These are phyloP conservation scores for Cephalopterus ornatus DNA, from an alignment of 2,113 vertebrate species.

Conservation along the genomic window DNA sequence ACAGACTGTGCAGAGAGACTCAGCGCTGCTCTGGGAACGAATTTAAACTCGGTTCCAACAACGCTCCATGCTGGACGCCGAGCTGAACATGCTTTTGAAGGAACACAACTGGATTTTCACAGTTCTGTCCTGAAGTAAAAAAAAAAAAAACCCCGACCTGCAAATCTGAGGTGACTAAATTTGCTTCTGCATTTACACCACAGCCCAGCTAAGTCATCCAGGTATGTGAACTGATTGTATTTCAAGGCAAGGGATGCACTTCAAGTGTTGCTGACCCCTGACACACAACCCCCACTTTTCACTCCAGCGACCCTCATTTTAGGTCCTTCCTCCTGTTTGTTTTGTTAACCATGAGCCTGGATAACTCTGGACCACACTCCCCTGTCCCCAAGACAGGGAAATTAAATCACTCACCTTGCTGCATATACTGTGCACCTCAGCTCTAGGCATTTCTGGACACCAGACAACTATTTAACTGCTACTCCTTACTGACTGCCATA, in stretches of 20 bases:
- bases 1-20: background rate
- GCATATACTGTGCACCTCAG: background rate
- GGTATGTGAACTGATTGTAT: background rate
- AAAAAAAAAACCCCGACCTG: background rate
- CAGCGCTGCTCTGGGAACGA: background rate
- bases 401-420: background rate
- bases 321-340: background rate
- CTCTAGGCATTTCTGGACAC: background rate
- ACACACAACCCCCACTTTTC: background rate
- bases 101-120: background rate
- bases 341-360: background rate
- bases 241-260: background rate
- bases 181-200: background rate
- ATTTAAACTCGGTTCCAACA: background rate
- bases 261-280: background rate
- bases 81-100: background rate
- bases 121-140: background rate
- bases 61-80: fast-evolving
- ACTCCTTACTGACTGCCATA: fast-evolving
- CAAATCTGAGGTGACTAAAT: background rate
- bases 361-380: background rate
- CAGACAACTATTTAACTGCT: background rate
- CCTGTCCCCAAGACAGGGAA: background rate
- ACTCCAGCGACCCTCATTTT: background rate
- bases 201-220: background rate